Evolutionary conservation across 2,797 vertebrate genomes (phyloP).

Genomic region (Pipistrellus pipistrellus): DNA sequence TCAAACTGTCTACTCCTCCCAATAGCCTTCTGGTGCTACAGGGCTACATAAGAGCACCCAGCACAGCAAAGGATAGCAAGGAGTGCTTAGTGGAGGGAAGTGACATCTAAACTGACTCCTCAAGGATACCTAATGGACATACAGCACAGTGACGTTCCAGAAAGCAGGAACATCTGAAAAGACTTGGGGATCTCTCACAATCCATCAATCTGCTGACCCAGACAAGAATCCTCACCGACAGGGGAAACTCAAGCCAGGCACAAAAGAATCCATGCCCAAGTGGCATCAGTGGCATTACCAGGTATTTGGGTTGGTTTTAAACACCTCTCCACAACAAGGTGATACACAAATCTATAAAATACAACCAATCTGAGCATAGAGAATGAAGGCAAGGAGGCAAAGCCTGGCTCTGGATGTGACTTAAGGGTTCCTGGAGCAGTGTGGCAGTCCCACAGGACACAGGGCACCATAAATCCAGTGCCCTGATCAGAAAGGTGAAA

Average conservation of each 20-base stretch:
- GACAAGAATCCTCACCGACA: not conserved
- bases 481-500: not conserved
- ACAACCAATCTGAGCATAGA: not conserved
- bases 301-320: not conserved
- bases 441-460: not conserved
- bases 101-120: not conserved
- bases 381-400: not conserved
- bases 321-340: not conserved
- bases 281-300: not conserved
- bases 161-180: not conserved
- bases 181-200: not conserved
- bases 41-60: not conserved
- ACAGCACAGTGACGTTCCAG: not conserved
- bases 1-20: not conserved
- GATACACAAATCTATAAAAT: not conserved
- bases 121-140: not conserved
- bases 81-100: not conserved
- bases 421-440: not conserved
- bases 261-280: not conserved
- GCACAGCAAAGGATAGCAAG: not conserved
- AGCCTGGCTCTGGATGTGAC: not conserved
- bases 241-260: not conserved
- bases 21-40: too few relatives aligned
- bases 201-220: not conserved
- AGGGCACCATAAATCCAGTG: not conserved